Conservation (phyloP, 2,888 invertebrate species). For the Ptychoptera albimana region DNA sequence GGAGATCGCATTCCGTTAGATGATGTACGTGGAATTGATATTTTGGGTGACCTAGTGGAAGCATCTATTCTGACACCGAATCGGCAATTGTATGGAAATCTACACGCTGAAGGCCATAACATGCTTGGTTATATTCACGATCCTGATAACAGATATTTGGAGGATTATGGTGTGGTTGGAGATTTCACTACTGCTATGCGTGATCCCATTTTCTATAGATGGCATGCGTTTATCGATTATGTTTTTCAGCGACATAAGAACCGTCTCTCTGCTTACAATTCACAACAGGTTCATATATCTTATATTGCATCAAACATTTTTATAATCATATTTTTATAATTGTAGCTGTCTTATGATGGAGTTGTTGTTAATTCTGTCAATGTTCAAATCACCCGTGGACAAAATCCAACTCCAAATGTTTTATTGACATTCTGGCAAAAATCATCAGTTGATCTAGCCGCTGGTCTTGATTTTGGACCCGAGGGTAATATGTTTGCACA, state of each 20-base stretch:
- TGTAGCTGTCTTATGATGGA: constrained; percentile 8
- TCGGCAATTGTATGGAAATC: constrained; percentile 51
- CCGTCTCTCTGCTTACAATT: constrained; percentile 38
- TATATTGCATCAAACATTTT: neutral
- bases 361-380: constrained; percentile 14
- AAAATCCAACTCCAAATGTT: constrained; percentile 31
- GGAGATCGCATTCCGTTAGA: constrained; percentile 16
- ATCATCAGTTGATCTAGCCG: constrained; percentile 61
- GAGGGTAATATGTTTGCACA: constrained; percentile 53
- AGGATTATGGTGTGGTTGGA: constrained; percentile 61
- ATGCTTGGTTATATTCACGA: constrained; percentile 62
- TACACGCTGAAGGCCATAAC: constrained; percentile 72
- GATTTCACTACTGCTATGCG: constrained; percentile 74
- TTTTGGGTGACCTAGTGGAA: constrained; percentile 66
- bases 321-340: constrained; percentile 1
- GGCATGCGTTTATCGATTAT: constrained; percentile 64
- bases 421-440: constrained; percentile 64
- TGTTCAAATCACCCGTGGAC: constrained; percentile 16
- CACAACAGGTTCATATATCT: constrained; percentile 26
- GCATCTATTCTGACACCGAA: constrained; percentile 51
- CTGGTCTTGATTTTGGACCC: constrained; percentile 64
- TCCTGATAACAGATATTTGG: constrained; percentile 52
- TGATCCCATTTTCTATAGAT: constrained; percentile 74
- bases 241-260: constrained; percentile 57
- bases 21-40: constrained; percentile 49